Evolutionary conservation across 2,113 vertebrate species (phyloP).

Genomic region (Delphinapterus leucas): DNA sequence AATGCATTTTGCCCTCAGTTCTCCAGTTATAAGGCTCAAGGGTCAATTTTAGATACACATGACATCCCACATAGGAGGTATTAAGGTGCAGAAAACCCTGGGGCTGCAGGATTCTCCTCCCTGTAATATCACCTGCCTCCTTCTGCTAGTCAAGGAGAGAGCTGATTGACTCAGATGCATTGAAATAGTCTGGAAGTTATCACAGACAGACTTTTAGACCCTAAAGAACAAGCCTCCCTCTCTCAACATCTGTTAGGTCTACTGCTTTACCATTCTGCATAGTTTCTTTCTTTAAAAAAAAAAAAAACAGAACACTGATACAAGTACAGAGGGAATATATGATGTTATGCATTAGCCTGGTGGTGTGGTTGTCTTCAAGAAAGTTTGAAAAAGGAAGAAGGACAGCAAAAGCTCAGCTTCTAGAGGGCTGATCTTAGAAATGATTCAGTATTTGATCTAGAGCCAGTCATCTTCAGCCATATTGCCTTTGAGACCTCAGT

Average conservation of each 20-base stretch:
- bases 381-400: neutral
- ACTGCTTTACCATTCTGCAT: neutral
- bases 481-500: neutral
- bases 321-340: neutral
- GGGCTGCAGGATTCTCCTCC: neutral
- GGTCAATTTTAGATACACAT: neutral
- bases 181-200: neutral
- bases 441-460: neutral
- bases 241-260: neutral
- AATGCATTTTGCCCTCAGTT: neutral
- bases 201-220: neutral
- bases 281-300: neutral
- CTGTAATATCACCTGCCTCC: neutral
- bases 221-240: neutral
- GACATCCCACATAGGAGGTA: neutral
- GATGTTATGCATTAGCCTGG: neutral
- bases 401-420: neutral
- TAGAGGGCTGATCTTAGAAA: neutral
- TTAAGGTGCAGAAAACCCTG: neutral
- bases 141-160: constrained; percentile 5
- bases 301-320: neutral
- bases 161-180: neutral
- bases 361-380: neutral
- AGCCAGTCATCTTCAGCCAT: neutral
- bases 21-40: neutral